A percentile compares a stretch with the other conserved stretches of the same genome.
These are phyloP conservation scores for Iselma pallidipennis DNA, from an alignment of 2,888 invertebrate species.

Conservation along the genomic window DNA sequence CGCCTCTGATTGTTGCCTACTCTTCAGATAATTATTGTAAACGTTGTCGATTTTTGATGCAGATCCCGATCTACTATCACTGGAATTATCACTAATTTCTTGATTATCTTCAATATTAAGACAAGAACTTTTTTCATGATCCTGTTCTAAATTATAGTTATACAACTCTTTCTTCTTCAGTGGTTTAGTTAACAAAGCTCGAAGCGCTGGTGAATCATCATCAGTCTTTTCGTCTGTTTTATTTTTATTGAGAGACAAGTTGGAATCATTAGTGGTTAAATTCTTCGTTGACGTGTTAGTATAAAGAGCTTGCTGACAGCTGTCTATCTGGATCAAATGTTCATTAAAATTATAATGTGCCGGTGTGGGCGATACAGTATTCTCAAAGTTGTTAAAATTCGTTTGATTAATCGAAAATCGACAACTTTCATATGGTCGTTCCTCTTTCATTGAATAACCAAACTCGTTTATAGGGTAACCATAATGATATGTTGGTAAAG, in stretches of 20 bases:
- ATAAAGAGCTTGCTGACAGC: slow-evolving; percentile 27
- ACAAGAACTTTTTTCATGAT: slow-evolving; percentile 39
- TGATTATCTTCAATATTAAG: slow-evolving; percentile 44
- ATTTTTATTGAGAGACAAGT: slow-evolving; percentile 29
- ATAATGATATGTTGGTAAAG: background rate
- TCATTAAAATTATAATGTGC: slow-evolving; percentile 32
- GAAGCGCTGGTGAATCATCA: slow-evolving; percentile 62
- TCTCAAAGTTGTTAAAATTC: slow-evolving; percentile 34
- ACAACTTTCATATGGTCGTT: slow-evolving; percentile 35
- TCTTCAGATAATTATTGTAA: background rate
- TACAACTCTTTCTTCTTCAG: slow-evolving; percentile 47
- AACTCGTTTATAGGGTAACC: background rate
- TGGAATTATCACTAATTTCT: slow-evolving; percentile 56
- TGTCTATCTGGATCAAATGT: slow-evolving; percentile 39
- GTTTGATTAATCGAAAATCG: slow-evolving; percentile 36
- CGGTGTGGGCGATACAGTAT: slow-evolving; percentile 40
- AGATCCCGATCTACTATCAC: slow-evolving; percentile 54
- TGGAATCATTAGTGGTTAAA: slow-evolving; percentile 10
- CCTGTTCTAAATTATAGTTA: slow-evolving; percentile 44
- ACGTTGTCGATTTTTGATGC: slow-evolving; percentile 57
- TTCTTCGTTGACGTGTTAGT: background rate
- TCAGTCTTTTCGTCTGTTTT: slow-evolving; percentile 37
- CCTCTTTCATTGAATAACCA: slow-evolving; percentile 31
- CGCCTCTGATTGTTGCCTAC: background rate
- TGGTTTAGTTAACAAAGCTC: slow-evolving; percentile 60